These are phyloP conservation scores for Scomberomorus guttatus DNA, from an alignment of 2,797 vertebrate species.

Conservation along the genomic window DNA sequence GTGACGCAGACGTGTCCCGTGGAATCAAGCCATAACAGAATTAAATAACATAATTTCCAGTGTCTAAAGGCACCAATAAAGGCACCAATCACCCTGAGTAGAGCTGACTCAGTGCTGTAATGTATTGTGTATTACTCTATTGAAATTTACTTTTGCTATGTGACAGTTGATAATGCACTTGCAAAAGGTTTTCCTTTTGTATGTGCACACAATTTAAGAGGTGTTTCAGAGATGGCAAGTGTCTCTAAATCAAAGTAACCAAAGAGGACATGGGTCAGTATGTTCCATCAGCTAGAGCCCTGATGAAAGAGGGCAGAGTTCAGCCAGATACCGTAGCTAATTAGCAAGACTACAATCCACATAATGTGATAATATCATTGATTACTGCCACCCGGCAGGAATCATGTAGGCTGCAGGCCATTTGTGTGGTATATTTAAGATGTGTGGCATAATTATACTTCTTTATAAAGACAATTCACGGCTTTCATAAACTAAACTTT, in stretches of 20 bases:
- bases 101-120: constrained; percentile 36
- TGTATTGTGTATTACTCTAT: not conserved
- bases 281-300: not conserved
- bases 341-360: not conserved
- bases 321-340: not conserved
- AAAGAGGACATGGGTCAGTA: not conserved
- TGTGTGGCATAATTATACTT: not conserved
- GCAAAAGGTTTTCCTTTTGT: not conserved
- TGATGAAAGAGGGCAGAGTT: not conserved
- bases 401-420: not conserved
- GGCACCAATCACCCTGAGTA: constrained; percentile 17
- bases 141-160: too few species aligned
- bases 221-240: not conserved
- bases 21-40: constrained; percentile 10
- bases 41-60: constrained; percentile 38
- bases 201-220: not conserved
- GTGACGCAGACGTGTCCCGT: too few species aligned
- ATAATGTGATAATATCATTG: not conserved
- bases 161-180: not conserved
- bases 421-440: not conserved
- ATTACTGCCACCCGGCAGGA: not conserved
- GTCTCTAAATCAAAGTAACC: not conserved
- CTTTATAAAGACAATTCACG: not conserved
- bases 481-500: not conserved
- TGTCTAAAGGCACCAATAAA: constrained; percentile 42